Evolutionary conservation across 2,888 invertebrate species (phyloP).

Genomic region (Cremastinae sp.): DNA sequence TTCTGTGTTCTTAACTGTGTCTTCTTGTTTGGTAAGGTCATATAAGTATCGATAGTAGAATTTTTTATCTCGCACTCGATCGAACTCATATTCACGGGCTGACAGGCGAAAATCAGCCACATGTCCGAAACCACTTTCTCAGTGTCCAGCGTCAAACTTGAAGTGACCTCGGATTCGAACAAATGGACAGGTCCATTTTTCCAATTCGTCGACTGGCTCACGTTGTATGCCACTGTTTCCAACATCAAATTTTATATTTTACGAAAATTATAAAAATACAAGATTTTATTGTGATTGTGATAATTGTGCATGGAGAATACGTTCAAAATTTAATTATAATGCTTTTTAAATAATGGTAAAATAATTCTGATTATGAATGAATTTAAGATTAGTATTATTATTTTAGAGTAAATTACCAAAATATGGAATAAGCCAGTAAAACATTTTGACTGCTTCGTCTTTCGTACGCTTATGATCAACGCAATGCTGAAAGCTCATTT

Average conservation of each 20-base stretch:
- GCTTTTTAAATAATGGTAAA: not conserved
- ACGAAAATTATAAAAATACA: not conserved
- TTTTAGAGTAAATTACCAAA: conserved; percentile 17
- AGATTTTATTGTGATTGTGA: not conserved
- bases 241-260: not conserved
- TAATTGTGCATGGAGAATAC: not conserved
- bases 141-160: not conserved
- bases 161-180: conserved; percentile 11
- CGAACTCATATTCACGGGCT: conserved; percentile 15
- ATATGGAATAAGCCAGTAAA: conserved; percentile 46
- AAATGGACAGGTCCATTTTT: conserved; percentile 17
- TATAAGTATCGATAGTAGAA: conserved; percentile 10
- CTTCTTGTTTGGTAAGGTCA: not conserved
- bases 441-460: conserved; percentile 22
- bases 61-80: conserved; percentile 29
- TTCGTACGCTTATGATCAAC: conserved; percentile 1
- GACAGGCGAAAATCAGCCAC: conserved; percentile 11
- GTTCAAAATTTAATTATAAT: not conserved
- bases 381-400: too few species aligned
- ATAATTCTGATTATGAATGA: not conserved
- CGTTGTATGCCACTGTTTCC: conserved; percentile 37
- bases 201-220: conserved; percentile 24
- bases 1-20: not conserved
- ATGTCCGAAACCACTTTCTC: not conserved
- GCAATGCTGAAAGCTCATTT: conserved; percentile 23